Evolutionary conservation across 2,888 invertebrate genomes (phyloP), one percentile per base, ranked within the genome.

Genomic region (Ennomos erosarius): DNA sequence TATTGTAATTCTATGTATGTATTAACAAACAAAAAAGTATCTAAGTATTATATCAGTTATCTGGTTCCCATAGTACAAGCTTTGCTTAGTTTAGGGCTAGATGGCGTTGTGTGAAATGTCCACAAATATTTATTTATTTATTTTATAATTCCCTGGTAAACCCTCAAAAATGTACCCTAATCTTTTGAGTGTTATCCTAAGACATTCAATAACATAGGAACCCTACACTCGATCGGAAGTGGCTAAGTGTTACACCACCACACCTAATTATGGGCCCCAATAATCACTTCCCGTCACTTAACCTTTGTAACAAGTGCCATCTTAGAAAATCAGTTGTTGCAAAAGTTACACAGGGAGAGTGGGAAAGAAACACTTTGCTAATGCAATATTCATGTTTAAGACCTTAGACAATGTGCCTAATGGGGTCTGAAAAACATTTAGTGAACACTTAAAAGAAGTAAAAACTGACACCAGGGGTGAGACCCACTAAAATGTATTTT

Each of bases 271-370:
- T 84, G 80, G 70, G 67, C 62, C 62, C 72, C 73, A 75, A 75
- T 84, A 81, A 84, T 79, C 75, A 75, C 79, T 90, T 89, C 90
- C 89, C 83, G 84, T 56, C 78, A 81, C 79, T 82, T 78, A 77
- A 68, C 75, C 69, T 62, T 75, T 68, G 71, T 67, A 67, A 70
- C 69, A 64, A 67, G 65, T 67, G 64, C 56, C 63, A 59, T 50
- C 53, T 26, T 26, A 26, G 47, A 55, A 52, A 55, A 45, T 44
- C 43, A 35, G 52, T 58, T 38, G 55, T 49, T 26, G 60, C 59
- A 54, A 63, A 55, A 46, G 61, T 39, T 52, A 55, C 59, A 57
- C 57, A 45, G 34, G 38, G 53, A 50, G 36, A 44, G 35, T 53
- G 42, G 40, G 59, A 67, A 71, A 68, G 65, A 65, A 54, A 53